Evolutionary conservation across 2,113 vertebrate genomes (phyloP), one percentile per base, ranked within the genome.

Genomic region (Furnarius figulus): DNA sequence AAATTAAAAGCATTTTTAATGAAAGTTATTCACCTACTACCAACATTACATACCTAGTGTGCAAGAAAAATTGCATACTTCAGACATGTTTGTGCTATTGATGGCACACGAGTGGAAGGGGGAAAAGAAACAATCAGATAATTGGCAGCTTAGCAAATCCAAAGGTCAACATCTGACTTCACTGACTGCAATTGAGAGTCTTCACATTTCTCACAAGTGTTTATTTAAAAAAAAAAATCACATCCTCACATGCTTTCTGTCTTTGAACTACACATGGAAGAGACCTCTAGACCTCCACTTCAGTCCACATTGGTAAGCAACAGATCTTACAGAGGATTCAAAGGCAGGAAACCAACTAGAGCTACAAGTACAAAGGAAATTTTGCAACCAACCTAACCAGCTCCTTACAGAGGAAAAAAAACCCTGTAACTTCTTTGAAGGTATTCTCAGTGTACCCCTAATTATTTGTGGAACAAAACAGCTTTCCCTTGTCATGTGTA

Each of bases 111-210:
- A 61, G 70, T 24, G 9, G 40, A 82, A 87, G 9, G 19, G 11
- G n/a, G n/a, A 62, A 65, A 81, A 62, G 37, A 80, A 62, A 80
- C 14, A 49, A 74, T 58, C 61, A 75, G 70, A 49, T 93, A 95
- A 87, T 10, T 91, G 66, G 87, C 74, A 93, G 49, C 31, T 35
- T 44, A 87, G 49, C 35, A 72, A 89, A 93, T 56, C 44, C 66
- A 61, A 85, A 95, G 85, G 81, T 93, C 87, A 95, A 85, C 66
- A 94, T 79, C 85, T 82, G 74, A 91, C 39, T 90, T 85, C 42
- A 35, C 13, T 33, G 47, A 78, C 47, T 87, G 67, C 28, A 87
- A 2, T 0, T 14, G 7, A 71, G 37, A 63, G 10, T 42, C 40
- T 77, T 74, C 33, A 6, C 59, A 56, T 47, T 82, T 61, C 58